Percentiles rank a stretch among this genome's conserved stretches.
These are phyloP conservation scores for Magallana angulata DNA, from an alignment of 1,140 invertebrate genomes.

Conservation along the genomic window DNA sequence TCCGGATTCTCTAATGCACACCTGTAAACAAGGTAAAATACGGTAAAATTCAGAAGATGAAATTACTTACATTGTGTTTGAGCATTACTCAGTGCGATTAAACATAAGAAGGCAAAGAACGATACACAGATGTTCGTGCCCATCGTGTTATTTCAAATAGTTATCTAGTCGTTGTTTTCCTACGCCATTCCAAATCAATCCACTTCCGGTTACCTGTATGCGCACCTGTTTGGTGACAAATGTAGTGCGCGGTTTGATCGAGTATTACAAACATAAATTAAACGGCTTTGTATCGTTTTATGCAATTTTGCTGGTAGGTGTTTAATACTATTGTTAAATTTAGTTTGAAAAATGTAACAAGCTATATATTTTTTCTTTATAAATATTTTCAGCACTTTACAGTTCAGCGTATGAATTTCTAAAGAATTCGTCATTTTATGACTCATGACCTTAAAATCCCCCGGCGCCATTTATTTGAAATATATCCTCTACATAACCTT, in stretches of 20 bases:
- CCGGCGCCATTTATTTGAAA: background rate
- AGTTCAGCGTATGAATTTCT: background rate
- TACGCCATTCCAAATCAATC: constrained; percentile 15
- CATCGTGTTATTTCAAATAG: background rate
- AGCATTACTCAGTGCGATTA: background rate
- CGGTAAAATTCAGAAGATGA: background rate
- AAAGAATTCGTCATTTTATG: constrained; percentile 15
- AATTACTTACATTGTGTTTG: constrained; percentile 20
- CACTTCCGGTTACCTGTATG: constrained; percentile 31
- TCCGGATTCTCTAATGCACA: background rate
- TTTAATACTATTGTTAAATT: background rate
- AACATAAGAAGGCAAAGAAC: background rate
- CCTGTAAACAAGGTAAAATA: background rate
- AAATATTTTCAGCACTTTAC: too few relatives aligned
- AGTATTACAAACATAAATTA: background rate
- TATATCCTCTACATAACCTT: background rate
- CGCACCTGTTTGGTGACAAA: constrained; percentile 21
- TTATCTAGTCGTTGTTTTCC: background rate
- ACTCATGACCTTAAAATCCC: background rate
- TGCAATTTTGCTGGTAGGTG: background rate
- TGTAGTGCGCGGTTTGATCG: background rate
- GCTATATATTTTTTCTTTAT: too few relatives aligned
- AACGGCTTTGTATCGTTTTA: background rate
- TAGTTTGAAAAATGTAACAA: background rate
- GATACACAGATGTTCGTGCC: background rate